Percentiles rank a stretch among this genome's conserved stretches.
Conservation (phyloP, 2,888 invertebrate genomes). For the Morpho achilles region DNA sequence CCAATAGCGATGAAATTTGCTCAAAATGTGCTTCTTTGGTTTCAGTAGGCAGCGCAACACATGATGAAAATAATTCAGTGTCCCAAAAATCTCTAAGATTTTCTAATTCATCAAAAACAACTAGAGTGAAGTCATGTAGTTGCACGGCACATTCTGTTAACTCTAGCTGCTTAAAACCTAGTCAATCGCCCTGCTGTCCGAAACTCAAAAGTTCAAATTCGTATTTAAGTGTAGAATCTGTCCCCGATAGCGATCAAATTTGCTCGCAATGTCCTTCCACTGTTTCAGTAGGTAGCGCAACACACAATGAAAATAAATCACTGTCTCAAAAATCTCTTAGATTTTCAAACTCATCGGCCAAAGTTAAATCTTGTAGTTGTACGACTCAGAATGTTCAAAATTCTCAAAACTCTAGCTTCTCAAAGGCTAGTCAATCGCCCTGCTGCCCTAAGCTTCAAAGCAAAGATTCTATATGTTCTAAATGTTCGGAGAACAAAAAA, state of each 20-base stretch:
- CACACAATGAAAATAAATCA: background rate
- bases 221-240: background rate
- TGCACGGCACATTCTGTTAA: background rate
- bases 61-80: background rate
- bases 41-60: background rate
- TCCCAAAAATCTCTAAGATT: background rate
- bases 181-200: no score
- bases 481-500: slow-evolving; percentile 13
- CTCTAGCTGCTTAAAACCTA: background rate
- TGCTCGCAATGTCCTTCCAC: background rate
- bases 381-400: background rate
- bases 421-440: background rate
- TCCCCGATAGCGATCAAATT: no score
- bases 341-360: background rate
- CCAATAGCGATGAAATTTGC: background rate
- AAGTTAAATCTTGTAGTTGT: background rate
- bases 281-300: background rate
- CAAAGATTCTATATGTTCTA: background rate
- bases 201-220: background rate
- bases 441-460: background rate
- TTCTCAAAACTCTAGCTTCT: background rate
- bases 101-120: background rate
- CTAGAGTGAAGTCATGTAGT: background rate
- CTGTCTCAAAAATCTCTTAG: background rate
- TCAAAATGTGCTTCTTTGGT: background rate